Base-by-base conservation (phyloP, 2,888 invertebrate genomes). In the Timandra comae region DNA sequence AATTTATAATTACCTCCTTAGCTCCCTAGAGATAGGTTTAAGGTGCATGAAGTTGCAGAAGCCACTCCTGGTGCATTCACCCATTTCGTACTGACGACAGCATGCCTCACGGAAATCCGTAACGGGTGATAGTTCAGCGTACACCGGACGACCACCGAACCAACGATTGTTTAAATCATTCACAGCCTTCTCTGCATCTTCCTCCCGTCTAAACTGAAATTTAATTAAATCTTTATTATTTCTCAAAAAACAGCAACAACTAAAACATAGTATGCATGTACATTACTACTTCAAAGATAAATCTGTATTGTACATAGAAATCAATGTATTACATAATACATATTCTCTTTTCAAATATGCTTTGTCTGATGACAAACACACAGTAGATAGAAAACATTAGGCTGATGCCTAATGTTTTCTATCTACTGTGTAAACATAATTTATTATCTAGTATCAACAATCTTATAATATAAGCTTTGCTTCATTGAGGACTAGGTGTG, bases 41-140 rank as follows among this genome's bases (percentile, higher is more conserved):
- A 99, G 88, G 71, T 99, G 99, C 99, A 99, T 99, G 84, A 99
- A 99, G 86, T 99, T 99, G 79, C 99, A 99, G 84, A 99, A 99
- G 21, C 99, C 99, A 56, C 98, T 98, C 35, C 99, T 90, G 0
- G 98, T 98, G 74, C 99, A 99, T 81, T 98, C 99, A 1, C 98
- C 98, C 96, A 98, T 98, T 86, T 99, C 99, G 73, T 99, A 99
- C 81, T 99, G 99, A 21, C 99, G 92, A 71, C 99, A 99, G 70
- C 99, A 99, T 0, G 99, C 99, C 86, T 99, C 99, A 57, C 99
- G 91, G 73, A 99, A 99, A 82, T 99, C 99, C 33, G 99, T 99
- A 0, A 99, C 99, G 0, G 99, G 99, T 4, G 98, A 99, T 30
- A 99, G 81, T 79, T 99, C 99, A 0, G 99, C 98, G 71, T 99